These are phyloP conservation scores for Carollia perspicillata DNA, from an alignment of 2,113 vertebrate genomes.

Conservation along the genomic window DNA sequence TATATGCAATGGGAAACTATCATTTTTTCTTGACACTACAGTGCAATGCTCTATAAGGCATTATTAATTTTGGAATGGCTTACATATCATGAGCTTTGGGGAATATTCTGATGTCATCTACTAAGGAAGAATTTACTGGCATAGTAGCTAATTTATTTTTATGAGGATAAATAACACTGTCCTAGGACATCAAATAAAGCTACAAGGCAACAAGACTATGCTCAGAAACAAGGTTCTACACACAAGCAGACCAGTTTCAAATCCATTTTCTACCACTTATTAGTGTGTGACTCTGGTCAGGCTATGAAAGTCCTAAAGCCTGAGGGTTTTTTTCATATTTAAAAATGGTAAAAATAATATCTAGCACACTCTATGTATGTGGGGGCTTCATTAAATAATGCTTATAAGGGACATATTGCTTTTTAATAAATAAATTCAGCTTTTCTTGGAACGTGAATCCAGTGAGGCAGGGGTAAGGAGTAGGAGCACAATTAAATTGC, in stretches of 20 bases:
- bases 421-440: constrained; percentile 1
- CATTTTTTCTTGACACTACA: neutral
- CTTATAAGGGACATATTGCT: neutral
- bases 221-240: neutral
- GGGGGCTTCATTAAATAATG: neutral
- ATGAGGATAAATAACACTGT: neutral
- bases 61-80: neutral
- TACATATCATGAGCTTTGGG: neutral
- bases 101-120: neutral
- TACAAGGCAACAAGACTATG: neutral
- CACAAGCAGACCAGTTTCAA: neutral
- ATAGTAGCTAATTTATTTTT: constrained; percentile 1
- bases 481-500: neutral
- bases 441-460: neutral
- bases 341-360: neutral
- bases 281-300: neutral
- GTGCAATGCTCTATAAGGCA: neutral
- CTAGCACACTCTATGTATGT: neutral
- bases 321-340: neutral
- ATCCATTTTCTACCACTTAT: neutral
- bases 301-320: neutral
- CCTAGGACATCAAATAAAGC: neutral
- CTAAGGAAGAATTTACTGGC: neutral
- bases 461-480: neutral
- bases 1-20: neutral